Conservation (phyloP, 1,140 invertebrate species). For the Drosophila tani region DNA sequence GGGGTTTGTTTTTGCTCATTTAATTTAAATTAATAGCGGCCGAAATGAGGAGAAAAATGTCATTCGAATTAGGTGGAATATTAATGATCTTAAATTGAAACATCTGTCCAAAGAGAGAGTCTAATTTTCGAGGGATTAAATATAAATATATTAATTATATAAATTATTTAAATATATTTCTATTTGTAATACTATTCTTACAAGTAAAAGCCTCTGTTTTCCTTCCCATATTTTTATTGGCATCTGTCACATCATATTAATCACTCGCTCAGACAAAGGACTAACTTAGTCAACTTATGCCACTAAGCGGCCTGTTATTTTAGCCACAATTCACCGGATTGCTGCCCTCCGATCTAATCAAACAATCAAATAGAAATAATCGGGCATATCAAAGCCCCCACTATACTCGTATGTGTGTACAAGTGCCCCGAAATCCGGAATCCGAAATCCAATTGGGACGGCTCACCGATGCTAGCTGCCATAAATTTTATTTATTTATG, state of each 20-base stretch:
- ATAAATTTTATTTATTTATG: slow-evolving; percentile 83
- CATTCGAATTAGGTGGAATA: background rate
- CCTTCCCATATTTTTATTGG: background rate
- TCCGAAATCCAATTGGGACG: slow-evolving; percentile 65
- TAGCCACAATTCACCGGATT: slow-evolving; percentile 34
- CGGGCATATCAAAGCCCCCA: slow-evolving; percentile 49
- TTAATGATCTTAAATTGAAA: slow-evolving; percentile 2
- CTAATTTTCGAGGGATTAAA: background rate
- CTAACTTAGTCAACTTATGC: slow-evolving; percentile 28
- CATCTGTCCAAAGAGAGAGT: background rate
- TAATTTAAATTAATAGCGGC: slow-evolving; percentile 32
- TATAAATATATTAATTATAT: background rate
- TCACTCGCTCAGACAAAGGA: background rate
- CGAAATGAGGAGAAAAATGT: background rate
- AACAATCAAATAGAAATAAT: slow-evolving; percentile 60
- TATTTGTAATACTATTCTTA: background rate
- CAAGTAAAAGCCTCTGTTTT: background rate
- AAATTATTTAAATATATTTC: background rate
- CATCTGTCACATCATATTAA: background rate
- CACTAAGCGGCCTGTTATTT: slow-evolving; percentile 31
- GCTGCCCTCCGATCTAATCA: slow-evolving; percentile 25
- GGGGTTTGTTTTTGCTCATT: slow-evolving; percentile 20
- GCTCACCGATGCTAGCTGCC: slow-evolving; percentile 60
- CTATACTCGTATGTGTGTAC: slow-evolving; percentile 22
- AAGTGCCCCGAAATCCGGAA: slow-evolving; percentile 34